Evolutionary conservation across 2,797 vertebrate genomes (phyloP).

Genomic region (Zenarchopterus dispar): DNA sequence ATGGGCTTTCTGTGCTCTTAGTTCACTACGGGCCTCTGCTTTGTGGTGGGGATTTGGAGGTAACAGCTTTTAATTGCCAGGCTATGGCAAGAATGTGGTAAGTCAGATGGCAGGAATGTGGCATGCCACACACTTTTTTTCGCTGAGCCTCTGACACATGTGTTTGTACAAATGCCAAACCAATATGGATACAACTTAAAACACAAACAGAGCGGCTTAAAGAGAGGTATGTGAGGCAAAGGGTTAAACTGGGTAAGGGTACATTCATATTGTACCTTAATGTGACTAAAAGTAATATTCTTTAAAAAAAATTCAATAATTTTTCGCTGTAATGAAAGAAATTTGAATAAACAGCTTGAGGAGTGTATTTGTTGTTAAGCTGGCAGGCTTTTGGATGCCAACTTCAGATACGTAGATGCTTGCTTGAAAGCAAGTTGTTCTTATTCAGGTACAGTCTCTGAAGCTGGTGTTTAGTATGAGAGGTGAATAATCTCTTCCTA

Average conservation of each 20-base stretch:
- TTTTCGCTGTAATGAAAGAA: constrained; percentile 12
- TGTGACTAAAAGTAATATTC: constrained; percentile 26
- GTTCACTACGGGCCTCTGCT: constrained; percentile 64
- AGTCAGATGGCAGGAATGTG: constrained; percentile 70
- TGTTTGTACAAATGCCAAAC: constrained; percentile 52
- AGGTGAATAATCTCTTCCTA: constrained; percentile 7
- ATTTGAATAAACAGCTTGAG: constrained; percentile 32
- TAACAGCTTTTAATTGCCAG: constrained; percentile 73
- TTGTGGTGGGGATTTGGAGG: constrained; percentile 66
- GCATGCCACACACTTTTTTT: constrained; percentile 42
- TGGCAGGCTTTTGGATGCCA: constrained; percentile 16
- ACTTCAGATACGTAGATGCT: neutral
- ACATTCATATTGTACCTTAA: constrained; percentile 7
- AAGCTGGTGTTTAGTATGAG: neutral
- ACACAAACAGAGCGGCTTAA: constrained; percentile 12
- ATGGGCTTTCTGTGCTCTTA: constrained; percentile 73
- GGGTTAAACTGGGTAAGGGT: constrained; percentile 31
- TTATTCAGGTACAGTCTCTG: neutral
- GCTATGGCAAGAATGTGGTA: constrained; percentile 73
- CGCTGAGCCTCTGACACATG: constrained; percentile 43
- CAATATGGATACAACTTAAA: constrained; percentile 21
- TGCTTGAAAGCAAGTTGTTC: neutral
- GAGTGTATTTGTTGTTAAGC: constrained; percentile 18
- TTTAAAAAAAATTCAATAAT: neutral
- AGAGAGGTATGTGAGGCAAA: constrained; percentile 6